Conservation (phyloP, 2,888 invertebrate species). For the Ophraella communa region DNA sequence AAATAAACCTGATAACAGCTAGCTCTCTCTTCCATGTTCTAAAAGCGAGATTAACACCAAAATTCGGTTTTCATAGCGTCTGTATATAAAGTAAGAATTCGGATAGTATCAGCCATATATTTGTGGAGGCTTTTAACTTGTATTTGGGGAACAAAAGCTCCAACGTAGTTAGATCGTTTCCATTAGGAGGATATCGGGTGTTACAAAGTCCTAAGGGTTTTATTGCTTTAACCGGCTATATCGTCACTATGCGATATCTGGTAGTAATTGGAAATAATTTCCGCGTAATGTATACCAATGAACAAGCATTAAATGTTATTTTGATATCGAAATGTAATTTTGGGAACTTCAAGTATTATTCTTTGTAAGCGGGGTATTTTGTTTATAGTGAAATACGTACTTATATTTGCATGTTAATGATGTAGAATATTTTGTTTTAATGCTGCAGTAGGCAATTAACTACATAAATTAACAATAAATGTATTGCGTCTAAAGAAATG, state of each 20-base stretch:
- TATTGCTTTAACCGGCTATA: neutral
- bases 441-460: too few relatives aligned
- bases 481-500: too few relatives aligned
- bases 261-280: neutral
- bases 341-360: too few relatives aligned
- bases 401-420: too few relatives aligned
- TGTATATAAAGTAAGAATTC: constrained; percentile 36
- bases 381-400: too few relatives aligned
- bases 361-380: too few relatives aligned
- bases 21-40: neutral
- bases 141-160: constrained; percentile 43
- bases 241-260: neutral
- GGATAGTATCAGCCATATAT: constrained; percentile 40
- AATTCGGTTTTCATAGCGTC: constrained; percentile 41
- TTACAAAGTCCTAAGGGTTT: neutral
- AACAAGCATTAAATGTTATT: too few relatives aligned
- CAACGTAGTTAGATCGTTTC: constrained; percentile 38
- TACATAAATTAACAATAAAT: too few relatives aligned
- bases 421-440: too few relatives aligned
- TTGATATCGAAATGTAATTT: too few relatives aligned
- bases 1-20: constrained; percentile 18
- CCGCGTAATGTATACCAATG: too few relatives aligned
- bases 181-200: constrained; percentile 32
- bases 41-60: constrained; percentile 25
- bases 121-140: constrained; percentile 42